These are phyloP conservation scores for Drosophila pseudotalamancana DNA, from an alignment of 2,888 invertebrate genomes.

Conservation along the genomic window DNA sequence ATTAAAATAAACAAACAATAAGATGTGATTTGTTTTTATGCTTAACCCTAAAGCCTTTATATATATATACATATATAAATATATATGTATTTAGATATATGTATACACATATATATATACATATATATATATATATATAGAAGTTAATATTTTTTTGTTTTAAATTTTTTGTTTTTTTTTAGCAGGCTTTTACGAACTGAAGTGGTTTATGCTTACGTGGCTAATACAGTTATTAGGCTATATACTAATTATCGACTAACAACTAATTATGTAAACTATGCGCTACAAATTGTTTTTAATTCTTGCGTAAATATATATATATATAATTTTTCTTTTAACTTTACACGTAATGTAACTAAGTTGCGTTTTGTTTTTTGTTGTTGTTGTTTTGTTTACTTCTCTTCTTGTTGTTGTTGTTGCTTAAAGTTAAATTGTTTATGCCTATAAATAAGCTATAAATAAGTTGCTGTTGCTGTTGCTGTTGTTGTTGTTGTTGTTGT, in stretches of 20 bases:
- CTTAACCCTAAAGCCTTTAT: conserved; percentile 26
- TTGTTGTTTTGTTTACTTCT: background rate
- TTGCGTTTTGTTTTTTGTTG: conserved; percentile 1
- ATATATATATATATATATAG: conserved; percentile 6
- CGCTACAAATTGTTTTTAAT: conserved; percentile 28
- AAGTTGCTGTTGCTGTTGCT: conserved; percentile 7
- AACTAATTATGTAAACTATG: conserved; percentile 31
- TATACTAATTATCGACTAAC: conserved; percentile 34
- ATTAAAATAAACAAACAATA: conserved; percentile 42
- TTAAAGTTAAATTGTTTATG: conserved; percentile 6
- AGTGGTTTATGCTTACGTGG: conserved; percentile 35
- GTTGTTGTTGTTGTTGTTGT: conserved; percentile 9
- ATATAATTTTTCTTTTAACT: conserved; percentile 8
- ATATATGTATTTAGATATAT: conserved; percentile 4
- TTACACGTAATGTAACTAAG: conserved; percentile 31
- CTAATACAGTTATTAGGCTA: conserved; percentile 46
- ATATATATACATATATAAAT: conserved; percentile 7
- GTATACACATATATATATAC: background rate
- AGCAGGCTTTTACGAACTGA: conserved; percentile 30
- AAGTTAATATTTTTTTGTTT: background rate
- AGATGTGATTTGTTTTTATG: conserved; percentile 24
- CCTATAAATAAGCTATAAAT: background rate
- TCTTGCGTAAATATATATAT: background rate
- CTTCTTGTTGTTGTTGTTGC: background rate
- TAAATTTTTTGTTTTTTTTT: background rate